These are phyloP conservation scores for Brachionus manjavacas DNA, from an alignment of 1,140 invertebrate species.

Conservation along the genomic window DNA sequence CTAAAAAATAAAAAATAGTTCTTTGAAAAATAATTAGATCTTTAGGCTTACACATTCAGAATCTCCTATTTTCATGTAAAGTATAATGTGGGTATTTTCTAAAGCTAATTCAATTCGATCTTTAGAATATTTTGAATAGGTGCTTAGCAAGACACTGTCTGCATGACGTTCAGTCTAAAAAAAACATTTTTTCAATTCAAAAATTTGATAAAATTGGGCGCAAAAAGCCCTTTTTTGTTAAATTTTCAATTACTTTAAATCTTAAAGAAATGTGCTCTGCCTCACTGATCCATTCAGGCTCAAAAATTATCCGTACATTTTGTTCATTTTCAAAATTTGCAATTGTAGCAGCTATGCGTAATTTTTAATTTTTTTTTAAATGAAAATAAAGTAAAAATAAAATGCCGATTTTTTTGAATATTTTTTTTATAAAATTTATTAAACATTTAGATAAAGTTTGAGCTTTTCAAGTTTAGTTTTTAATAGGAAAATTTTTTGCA, in stretches of 20 bases:
- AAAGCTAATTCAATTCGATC: constrained; percentile 1
- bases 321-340: constrained; percentile 6
- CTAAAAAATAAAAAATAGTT: neutral
- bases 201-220: neutral
- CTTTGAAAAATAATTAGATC: neutral
- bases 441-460: neutral
- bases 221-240: no score
- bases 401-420: no score
- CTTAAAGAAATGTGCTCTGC: constrained; percentile 23
- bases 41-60: constrained; percentile 13
- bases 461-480: neutral
- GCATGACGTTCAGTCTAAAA: neutral
- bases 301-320: constrained; percentile 6
- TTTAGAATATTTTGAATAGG: constrained; percentile 3
- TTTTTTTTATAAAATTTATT: neutral
- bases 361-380: no score
- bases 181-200: neutral
- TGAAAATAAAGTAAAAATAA: no score
- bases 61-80: neutral
- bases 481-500: constrained; percentile 59
- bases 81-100: constrained; percentile 12
- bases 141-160: constrained; percentile 11
- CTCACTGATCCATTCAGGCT: constrained; percentile 34
- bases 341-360: constrained; percentile 10
- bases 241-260: neutral